These are phyloP conservation scores for Ochotona curzoniae DNA, from an alignment of 2,113 vertebrate genomes.

Conservation along the genomic window DNA sequence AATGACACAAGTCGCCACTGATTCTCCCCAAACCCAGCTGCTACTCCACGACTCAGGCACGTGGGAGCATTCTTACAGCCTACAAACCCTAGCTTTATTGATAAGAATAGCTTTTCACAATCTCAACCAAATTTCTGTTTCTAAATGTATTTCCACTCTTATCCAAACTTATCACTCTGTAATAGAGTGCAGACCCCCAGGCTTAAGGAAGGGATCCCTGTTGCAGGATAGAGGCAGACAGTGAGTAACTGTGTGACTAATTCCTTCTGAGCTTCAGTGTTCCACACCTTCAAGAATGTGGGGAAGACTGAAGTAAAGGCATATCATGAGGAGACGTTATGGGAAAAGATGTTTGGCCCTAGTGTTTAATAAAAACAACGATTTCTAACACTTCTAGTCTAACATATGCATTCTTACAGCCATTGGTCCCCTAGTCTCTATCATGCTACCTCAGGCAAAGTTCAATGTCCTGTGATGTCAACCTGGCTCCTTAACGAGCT, in stretches of 20 bases:
- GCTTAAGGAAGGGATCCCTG: neutral
- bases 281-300: neutral
- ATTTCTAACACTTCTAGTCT: neutral
- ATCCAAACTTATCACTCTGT: neutral
- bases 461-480: neutral
- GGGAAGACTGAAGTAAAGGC: neutral
- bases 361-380: neutral
- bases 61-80: neutral
- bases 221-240: neutral
- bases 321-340: neutral
- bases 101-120: neutral
- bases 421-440: neutral
- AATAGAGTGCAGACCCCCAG: neutral
- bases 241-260: neutral
- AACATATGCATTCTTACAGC: neutral
- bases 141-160: neutral
- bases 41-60: neutral
- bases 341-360: neutral
- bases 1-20: neutral
- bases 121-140: neutral
- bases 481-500: neutral
- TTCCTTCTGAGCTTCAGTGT: constrained; percentile 14
- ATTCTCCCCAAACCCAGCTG: neutral
- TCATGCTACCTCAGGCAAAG: neutral
- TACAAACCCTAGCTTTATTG: neutral